These are phyloP conservation scores for Symphodus melops DNA, from an alignment of 2,113 vertebrate genomes.

Conservation along the genomic window DNA sequence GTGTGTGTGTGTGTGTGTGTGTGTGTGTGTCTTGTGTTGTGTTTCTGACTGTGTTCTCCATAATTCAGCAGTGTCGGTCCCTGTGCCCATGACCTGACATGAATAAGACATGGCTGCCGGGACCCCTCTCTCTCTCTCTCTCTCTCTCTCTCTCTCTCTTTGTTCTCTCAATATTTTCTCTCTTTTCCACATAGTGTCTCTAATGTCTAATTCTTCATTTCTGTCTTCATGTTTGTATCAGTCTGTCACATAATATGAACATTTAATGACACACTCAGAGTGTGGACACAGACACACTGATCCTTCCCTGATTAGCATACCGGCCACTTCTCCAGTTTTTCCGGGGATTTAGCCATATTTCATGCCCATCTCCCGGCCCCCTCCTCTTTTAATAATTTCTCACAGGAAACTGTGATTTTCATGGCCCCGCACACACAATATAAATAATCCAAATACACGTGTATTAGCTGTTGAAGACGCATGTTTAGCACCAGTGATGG, in stretches of 20 bases:
- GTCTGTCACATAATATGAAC: not conserved
- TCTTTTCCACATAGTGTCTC: not conserved
- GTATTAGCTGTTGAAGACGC: no score
- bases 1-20: constrained; percentile 9
- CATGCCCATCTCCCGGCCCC: no score
- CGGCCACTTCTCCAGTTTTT: no score
- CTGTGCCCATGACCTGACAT: constrained; percentile 44
- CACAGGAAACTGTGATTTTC: no score
- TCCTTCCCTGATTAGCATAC: no score
- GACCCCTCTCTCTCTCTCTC: not conserved
- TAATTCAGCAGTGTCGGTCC: constrained; percentile 54
- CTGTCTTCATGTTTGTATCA: not conserved
- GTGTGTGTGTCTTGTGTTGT: constrained; percentile 5
- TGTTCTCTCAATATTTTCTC: not conserved
- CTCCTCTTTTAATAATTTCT: no score
- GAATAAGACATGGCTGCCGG: constrained; percentile 55
- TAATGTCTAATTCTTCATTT: constrained; percentile 4
- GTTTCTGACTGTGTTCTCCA: constrained; percentile 29
- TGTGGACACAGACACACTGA: no score
- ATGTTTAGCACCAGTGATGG: no score
- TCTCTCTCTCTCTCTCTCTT: not conserved
- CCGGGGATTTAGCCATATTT: no score
- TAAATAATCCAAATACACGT: no score
- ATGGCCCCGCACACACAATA: no score
- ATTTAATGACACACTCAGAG: no score